Evolutionary conservation across 1,140 invertebrate species (phyloP), one percentile per base, ranked within the genome.

Genomic region (Hyphantria cunea): DNA sequence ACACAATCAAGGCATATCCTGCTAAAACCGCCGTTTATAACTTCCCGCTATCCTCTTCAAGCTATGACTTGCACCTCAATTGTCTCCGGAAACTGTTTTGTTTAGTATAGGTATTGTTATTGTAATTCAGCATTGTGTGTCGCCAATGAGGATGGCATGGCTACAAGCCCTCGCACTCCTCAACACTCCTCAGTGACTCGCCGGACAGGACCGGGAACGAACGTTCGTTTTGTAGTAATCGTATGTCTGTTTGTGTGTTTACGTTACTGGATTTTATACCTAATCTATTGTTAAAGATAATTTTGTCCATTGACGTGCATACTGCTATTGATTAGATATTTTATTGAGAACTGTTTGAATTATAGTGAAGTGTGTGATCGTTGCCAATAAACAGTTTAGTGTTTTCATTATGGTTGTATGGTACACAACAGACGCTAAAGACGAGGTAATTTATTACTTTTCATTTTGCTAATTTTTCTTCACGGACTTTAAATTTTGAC

Each of bases 61-160:
- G 1, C 17, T 25, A 52, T 66, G 48, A 44, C 51, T 72, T 73
- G 58, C 11, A 42, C 68, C 75, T 47, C 17, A 14, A 31, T 32
- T 17, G 9, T 32, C 69, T 69, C 72, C 78, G 82, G 82, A 85
- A 80, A 74, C 70, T 65, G 68, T 73, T 65, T 70, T 69, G 73
- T 74, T 76, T 64, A 63, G 68, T 62, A 62, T 44, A 61, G 70
- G 70, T 68, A 85, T 83, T 85, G 80, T 83, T 77, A 82, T 85
- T 82, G 61, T 79, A 75, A 83, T 83, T 78, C 77, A 50, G 50
- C 58, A 74, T 67, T 70, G 64, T 64, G 64, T 61, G 62, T 48
- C 54, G 37, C 9, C n/a, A 39, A 39, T n/a, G 37, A 39, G 8
- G 37, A 39, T n/a, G 8, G 37, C 0, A 1, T 39, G 37, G n/a